Conservation (phyloP, 2,113 vertebrate species). For the Barnardius zonarius region DNA sequence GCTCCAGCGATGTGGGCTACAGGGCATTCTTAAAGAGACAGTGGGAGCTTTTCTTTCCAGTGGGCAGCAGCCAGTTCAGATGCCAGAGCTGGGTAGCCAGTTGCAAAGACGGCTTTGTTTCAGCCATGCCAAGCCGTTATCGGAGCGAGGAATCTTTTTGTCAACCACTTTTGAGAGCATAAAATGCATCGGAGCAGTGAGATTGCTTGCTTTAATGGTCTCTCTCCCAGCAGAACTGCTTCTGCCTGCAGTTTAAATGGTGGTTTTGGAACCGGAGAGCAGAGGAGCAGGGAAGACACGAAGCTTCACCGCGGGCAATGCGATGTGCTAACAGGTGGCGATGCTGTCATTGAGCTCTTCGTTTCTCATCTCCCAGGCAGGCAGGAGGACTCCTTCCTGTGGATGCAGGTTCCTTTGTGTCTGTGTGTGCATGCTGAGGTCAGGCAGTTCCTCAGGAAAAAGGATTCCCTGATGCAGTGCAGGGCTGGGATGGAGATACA, state of each 20-base stretch:
- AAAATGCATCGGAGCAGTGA: conserved; percentile 21
- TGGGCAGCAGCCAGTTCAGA: conserved; percentile 60
- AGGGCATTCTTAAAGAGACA: conserved; percentile 71
- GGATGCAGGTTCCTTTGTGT: background rate
- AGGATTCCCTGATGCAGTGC: background rate
- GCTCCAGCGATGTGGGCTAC: conserved; percentile 53
- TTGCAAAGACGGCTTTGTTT: conserved; percentile 72
- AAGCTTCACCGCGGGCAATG: background rate
- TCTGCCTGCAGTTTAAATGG: background rate
- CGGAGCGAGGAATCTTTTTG: conserved; percentile 51
- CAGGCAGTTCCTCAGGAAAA: background rate
- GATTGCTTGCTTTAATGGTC: background rate
- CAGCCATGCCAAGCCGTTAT: conserved; percentile 27
- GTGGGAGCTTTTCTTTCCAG: conserved; percentile 46
- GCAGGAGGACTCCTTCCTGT: background rate
- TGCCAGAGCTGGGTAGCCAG: conserved; percentile 52
- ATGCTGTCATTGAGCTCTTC: background rate
- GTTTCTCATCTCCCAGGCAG: background rate
- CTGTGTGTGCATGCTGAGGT: background rate
- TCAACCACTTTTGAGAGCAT: background rate
- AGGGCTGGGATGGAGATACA: background rate
- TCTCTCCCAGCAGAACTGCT: background rate
- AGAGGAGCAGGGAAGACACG: background rate
- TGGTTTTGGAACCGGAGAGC: background rate
- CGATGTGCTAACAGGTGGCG: background rate